phyloP scores from a whole-genome alignment of 2,888 invertebrate species.

The Hypomecis atomaria region DNA sequence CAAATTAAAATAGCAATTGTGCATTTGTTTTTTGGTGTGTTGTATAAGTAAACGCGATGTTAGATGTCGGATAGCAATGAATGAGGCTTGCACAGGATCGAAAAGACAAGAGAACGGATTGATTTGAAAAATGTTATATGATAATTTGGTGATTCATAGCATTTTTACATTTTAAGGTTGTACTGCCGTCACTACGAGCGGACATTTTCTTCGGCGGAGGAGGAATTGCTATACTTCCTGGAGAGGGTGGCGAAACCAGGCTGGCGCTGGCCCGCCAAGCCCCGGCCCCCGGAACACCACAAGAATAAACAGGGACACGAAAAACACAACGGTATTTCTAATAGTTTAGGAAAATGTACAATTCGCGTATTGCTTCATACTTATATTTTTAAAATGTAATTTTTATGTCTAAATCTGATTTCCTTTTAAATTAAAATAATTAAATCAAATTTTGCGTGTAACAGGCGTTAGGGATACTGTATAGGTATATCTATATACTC shows the following conservation, averaged over 20 bases:
- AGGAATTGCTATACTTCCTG: slow-evolving; percentile 91
- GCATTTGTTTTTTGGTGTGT: too few relatives aligned
- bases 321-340: slow-evolving; percentile 65
- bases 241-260: slow-evolving; percentile 91
- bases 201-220: slow-evolving; percentile 89
- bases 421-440: too few relatives aligned
- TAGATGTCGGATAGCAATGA: too few relatives aligned
- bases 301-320: slow-evolving; percentile 79
- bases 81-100: too few relatives aligned
- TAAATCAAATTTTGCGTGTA: too few relatives aligned
- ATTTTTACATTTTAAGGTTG: slow-evolving; percentile 81
- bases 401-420: background rate
- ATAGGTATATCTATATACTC: too few relatives aligned
- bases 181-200: slow-evolving; percentile 90
- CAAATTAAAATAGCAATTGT: too few relatives aligned
- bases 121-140: background rate
- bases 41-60: too few relatives aligned
- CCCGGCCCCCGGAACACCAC: slow-evolving; percentile 88
- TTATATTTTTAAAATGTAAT: background rate
- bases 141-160: background rate
- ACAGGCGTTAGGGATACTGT: too few relatives aligned
- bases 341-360: background rate
- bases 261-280: slow-evolving; percentile 92
- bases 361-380: too few relatives aligned
- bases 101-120: too few relatives aligned